A percentile compares a stretch with the other conserved stretches of the same genome.
These are phyloP conservation scores for Cydia splendana DNA, from an alignment of 1,140 invertebrate genomes.

Conservation along the genomic window DNA sequence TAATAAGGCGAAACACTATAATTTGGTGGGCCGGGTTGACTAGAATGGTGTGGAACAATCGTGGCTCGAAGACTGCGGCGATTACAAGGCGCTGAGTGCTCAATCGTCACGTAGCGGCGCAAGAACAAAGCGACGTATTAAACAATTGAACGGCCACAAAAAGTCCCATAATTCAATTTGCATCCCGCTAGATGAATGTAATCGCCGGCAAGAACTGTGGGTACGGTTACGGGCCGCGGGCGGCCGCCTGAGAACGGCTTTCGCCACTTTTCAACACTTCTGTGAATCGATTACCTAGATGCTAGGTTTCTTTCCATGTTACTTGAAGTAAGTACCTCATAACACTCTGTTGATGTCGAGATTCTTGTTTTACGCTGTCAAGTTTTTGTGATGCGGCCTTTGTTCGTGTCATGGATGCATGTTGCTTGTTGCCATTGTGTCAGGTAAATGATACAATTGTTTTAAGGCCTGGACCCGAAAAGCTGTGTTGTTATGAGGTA, in stretches of 20 bases:
- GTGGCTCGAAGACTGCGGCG: slow-evolving; percentile 50
- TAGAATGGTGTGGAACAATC: slow-evolving; percentile 35
- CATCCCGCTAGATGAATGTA: slow-evolving; percentile 72
- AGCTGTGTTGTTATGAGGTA: slow-evolving; percentile 14
- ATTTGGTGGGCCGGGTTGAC: slow-evolving; percentile 59
- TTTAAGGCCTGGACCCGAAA: slow-evolving; percentile 4
- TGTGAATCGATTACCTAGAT: slow-evolving; percentile 66
- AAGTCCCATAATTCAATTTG: slow-evolving; percentile 79
- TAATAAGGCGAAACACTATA: slow-evolving; percentile 74
- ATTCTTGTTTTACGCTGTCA: slow-evolving; percentile 5
- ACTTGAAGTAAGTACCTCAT: slow-evolving; percentile 37
- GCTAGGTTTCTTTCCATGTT: slow-evolving; percentile 52
- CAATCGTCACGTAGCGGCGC: slow-evolving; percentile 75
- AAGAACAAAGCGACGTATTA: slow-evolving; percentile 72
- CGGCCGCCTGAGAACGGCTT: slow-evolving; percentile 65
- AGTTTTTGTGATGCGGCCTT: not conserved
- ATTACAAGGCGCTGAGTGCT: slow-evolving; percentile 70
- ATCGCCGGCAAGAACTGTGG: slow-evolving; percentile 56
- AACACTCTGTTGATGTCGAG: not conserved
- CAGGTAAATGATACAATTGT: slow-evolving; percentile 2
- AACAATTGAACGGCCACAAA: slow-evolving; percentile 73
- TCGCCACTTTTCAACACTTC: slow-evolving; percentile 76
- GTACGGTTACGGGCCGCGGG: slow-evolving; percentile 61
- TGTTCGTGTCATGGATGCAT: slow-evolving; percentile 5
- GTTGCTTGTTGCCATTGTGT: not conserved